Conservation (phyloP, 2,888 invertebrate species). For the Nomada fabriciana region DNA sequence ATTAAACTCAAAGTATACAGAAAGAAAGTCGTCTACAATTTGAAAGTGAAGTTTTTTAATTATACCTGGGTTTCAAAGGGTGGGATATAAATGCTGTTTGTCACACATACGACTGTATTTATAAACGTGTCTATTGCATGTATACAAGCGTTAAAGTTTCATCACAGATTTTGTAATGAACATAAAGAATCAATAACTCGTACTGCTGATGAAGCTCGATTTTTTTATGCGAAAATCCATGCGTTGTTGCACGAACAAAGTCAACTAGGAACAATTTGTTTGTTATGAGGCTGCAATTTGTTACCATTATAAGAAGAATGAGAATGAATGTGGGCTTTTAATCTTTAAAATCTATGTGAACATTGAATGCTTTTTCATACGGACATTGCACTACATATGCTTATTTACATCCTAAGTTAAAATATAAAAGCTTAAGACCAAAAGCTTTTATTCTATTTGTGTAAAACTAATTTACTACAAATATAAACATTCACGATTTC, state of each 20-base stretch:
- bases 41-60: conserved; percentile 57
- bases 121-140: conserved; percentile 62
- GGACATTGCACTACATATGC: conserved; percentile 66
- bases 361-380: conserved; percentile 68
- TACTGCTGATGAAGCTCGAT: conserved; percentile 52
- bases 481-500: conserved; percentile 75
- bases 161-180: conserved; percentile 49
- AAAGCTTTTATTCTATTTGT: conserved; percentile 74
- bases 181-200: conserved; percentile 34
- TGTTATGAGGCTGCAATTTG: conserved; percentile 73
- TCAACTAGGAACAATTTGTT: conserved; percentile 65
- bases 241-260: conserved; percentile 65
- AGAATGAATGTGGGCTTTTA: conserved; percentile 67
- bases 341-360: conserved; percentile 62
- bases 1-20: conserved; percentile 29
- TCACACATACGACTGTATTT: conserved; percentile 62
- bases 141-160: conserved; percentile 57
- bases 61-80: conserved; percentile 55
- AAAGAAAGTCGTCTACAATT: conserved; percentile 23
- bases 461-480: conserved; percentile 76
- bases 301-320: conserved; percentile 69
- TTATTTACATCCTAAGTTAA: conserved; percentile 68
- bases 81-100: conserved; percentile 59
- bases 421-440: conserved; percentile 59
- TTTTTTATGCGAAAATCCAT: conserved; percentile 55